These are phyloP conservation scores for Urosaurus nigricauda DNA, from an alignment of 2,797 vertebrate genomes.

Conservation along the genomic window DNA sequence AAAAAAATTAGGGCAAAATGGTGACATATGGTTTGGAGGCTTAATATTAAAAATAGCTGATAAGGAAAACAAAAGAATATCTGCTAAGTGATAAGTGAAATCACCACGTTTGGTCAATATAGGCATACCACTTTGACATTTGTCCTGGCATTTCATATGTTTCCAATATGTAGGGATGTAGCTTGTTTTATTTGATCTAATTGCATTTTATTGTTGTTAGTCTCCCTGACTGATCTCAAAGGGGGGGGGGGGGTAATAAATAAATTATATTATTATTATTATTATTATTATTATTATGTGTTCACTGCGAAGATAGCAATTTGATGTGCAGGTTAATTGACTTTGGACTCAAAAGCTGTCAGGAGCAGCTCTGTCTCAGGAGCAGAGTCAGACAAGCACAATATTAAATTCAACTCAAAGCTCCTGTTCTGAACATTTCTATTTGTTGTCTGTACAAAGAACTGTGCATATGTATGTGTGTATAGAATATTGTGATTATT, in stretches of 20 bases:
- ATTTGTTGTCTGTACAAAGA: slow-evolving; percentile 26
- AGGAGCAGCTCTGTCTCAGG: background rate
- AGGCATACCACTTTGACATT: no score
- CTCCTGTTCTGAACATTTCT: slow-evolving; percentile 26
- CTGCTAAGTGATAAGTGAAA: background rate
- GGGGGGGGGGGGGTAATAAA: no score
- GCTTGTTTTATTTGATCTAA: no score
- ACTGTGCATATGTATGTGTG: background rate
- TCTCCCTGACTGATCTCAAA: no score
- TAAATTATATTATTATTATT: no score
- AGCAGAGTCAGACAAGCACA: background rate
- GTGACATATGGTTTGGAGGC: background rate
- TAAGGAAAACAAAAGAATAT: background rate
- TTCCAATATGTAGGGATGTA: no score
- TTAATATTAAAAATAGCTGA: no score
- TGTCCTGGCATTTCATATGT: background rate
- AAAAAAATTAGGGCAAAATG: background rate
- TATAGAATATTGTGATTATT: background rate
- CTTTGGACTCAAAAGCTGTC: background rate
- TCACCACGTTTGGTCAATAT: background rate
- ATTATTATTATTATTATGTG: no score
- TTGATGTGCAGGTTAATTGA: background rate
- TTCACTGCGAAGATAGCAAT: background rate
- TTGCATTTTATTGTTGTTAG: no score
- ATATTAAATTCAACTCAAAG: background rate